Evolutionary conservation across 2,113 vertebrate genomes (phyloP).

Genomic region (Neolamprologus hecqui): DNA sequence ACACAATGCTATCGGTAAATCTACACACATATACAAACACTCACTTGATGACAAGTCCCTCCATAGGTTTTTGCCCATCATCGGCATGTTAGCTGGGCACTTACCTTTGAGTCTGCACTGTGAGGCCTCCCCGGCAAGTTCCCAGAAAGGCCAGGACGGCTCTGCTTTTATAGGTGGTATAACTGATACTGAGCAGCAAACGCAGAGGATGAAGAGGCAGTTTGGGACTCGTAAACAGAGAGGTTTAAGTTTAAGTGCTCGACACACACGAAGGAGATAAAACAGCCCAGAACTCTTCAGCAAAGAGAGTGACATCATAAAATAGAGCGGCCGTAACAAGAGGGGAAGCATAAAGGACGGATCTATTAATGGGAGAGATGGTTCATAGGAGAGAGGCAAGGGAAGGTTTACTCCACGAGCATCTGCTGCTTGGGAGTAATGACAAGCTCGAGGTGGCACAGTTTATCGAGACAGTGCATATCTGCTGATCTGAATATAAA

Average conservation of each 20-base stretch:
- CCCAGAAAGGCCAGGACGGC: slow-evolving; percentile 9
- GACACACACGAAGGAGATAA: slow-evolving; percentile 59
- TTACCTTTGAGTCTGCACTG: slow-evolving; percentile 11
- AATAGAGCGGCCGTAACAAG: slow-evolving; percentile 59
- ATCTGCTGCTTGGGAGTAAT: slow-evolving; percentile 19
- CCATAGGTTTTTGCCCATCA: background rate
- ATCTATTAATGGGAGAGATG: slow-evolving; percentile 59
- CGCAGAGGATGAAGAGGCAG: slow-evolving; percentile 49
- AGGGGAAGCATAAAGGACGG: slow-evolving; percentile 62
- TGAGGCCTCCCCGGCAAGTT: background rate
- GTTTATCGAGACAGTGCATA: background rate
- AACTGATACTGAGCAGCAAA: slow-evolving; percentile 39
- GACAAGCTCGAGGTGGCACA: slow-evolving; percentile 9
- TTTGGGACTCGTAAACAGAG: slow-evolving; percentile 64
- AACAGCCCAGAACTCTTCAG: slow-evolving; percentile 61
- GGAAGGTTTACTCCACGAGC: slow-evolving; percentile 34
- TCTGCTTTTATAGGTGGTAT: slow-evolving; percentile 41
- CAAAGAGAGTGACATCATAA: slow-evolving; percentile 64
- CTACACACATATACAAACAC: background rate
- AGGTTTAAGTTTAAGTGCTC: slow-evolving; percentile 66
- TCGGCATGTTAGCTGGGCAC: slow-evolving; percentile 7
- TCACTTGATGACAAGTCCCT: background rate
- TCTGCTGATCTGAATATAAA: slow-evolving; percentile 3
- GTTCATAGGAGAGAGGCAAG: slow-evolving; percentile 26
- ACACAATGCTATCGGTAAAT: background rate